Base-by-base conservation (phyloP, 2,113 vertebrate species). In the Forbesichthys agassizii region DNA sequence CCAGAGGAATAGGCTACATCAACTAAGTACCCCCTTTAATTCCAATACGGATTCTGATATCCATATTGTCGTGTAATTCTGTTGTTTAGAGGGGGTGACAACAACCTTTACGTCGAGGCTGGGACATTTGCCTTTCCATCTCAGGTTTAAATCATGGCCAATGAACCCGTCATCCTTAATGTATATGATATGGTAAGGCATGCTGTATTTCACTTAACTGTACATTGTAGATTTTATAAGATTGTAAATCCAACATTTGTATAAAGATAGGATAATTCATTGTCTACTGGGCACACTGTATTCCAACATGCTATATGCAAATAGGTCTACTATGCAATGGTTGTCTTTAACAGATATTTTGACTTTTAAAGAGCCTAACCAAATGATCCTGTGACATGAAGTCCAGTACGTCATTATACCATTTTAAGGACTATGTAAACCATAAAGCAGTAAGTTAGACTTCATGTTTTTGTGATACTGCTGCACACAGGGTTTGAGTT, bases 141-240 rank as follows among this genome's bases (percentile, higher is more conserved):
- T 91, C 90, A 88, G 89, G 87, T 87, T 88, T 83, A 88, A 94
- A 86, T 74, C 88, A 97, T 97, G 96, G 96, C 95, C 89, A 97
- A 90, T 94, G 95, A 96, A 95, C 95, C 95, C 0, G 96, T 96
- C 83, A 95, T 97, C 89, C 93, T 96, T 75, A 97, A 96, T 86
- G 95, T 97, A 78, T 97, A 96, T 90, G 95, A 97, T 84, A 97
- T 97, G 96, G 96, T 97, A 92, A 96, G 95, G 0, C 1, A 14
- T 42, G 11, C 1, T 27, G n/a, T 18, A 11, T 3, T 47, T 11
- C 9, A 12, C 13, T 14, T 11, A 52, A 52, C 13, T 14, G 11
- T 52, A 12, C 11, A 10, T 14, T 52, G 11, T 11, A 12, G 49
- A 8, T 12, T 52, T 11, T 52, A 4, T 14, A 7, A 52, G 12